Evolutionary conservation across 2,113 vertebrate genomes (phyloP).

Genomic region (Cyanoliseus patagonus): DNA sequence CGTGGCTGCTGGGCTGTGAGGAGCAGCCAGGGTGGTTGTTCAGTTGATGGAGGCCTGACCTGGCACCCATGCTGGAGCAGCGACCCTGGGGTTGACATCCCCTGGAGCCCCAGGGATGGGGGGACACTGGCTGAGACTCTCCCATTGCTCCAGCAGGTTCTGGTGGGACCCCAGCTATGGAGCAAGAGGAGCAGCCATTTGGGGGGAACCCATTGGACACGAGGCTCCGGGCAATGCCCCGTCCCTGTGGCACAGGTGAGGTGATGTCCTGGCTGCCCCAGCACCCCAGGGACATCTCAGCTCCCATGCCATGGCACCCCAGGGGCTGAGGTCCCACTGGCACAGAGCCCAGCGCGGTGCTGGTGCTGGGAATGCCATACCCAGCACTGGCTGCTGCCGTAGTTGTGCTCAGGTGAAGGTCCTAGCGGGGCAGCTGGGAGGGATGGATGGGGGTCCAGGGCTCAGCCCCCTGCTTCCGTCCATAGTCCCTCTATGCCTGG

Average conservation of each 20-base stretch:
- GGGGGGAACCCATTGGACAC: not conserved
- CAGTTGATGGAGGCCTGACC: not conserved
- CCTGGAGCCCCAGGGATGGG: not conserved
- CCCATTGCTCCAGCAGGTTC: not conserved
- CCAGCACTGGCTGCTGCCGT: accelerated
- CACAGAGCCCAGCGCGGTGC: accelerated
- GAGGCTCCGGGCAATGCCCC: not conserved
- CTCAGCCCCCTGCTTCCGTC: not conserved
- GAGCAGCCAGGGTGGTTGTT: not conserved
- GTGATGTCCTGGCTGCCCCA: not conserved
- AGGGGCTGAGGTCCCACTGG: not conserved
- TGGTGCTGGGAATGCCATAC: not conserved
- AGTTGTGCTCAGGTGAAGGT: too few species aligned
- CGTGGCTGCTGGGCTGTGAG: not conserved
- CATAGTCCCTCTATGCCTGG: not conserved
- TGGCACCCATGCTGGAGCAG: not conserved
- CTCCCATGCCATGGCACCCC: not conserved
- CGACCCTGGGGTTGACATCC: not conserved
- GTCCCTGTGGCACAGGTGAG: not conserved
- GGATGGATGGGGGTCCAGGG: not conserved
- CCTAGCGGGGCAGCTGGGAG: not conserved
- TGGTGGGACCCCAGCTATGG: not conserved
- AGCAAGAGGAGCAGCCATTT: not conserved
- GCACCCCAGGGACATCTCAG: not conserved
- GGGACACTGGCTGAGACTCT: not conserved